These are phyloP conservation scores for Syngnathus rostellatus DNA, from an alignment of 2,797 vertebrate genomes.

Conservation along the genomic window DNA sequence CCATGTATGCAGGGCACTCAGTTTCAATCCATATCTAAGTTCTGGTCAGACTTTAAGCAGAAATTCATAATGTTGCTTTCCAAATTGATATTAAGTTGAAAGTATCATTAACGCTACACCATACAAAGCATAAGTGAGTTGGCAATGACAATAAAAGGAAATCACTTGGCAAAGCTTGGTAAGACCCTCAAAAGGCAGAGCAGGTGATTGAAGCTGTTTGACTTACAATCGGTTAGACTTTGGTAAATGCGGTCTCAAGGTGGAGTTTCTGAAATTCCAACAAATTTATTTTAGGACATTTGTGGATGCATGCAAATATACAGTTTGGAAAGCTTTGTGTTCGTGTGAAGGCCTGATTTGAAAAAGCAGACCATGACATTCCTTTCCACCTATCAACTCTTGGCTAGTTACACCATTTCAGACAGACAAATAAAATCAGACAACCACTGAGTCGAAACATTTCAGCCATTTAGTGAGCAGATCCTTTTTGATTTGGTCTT, in stretches of 20 bases:
- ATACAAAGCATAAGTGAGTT: too few species aligned
- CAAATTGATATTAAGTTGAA: too few species aligned
- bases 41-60: not conserved
- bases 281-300: not conserved
- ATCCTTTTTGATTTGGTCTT: slow-evolving; percentile 20
- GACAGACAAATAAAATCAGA: slow-evolving; percentile 55
- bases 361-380: slow-evolving; percentile 49
- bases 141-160: too few species aligned
- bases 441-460: slow-evolving; percentile 40
- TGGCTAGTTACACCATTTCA: slow-evolving; percentile 35
- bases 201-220: too few species aligned
- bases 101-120: too few species aligned
- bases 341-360: not conserved
- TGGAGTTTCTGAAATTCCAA: not conserved
- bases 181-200: too few species aligned
- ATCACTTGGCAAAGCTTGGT: too few species aligned
- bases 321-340: not conserved
- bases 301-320: not conserved
- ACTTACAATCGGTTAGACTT: too few species aligned
- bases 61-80: too few species aligned
- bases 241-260: too few species aligned
- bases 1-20: slow-evolving; percentile 34
- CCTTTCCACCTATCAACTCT: slow-evolving; percentile 61
- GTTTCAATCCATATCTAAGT: not conserved
- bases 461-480: slow-evolving; percentile 29